Evolutionary conservation across 2,888 invertebrate species (phyloP).

Genomic region (Sabellastarte sp.): DNA sequence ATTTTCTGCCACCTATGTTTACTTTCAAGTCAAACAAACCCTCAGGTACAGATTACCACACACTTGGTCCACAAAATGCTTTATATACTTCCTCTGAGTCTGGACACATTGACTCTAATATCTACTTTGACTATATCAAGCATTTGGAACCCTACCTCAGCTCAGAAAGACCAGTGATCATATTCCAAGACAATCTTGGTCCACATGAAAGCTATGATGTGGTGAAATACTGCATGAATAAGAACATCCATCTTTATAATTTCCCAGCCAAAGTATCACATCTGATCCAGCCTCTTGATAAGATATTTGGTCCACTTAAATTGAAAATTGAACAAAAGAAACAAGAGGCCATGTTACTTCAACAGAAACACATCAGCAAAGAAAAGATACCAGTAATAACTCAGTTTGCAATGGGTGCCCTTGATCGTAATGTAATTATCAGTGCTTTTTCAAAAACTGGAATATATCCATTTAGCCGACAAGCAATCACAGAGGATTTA

Average conservation of each 20-base stretch:
- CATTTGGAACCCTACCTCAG: neutral
- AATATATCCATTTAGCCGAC: neutral
- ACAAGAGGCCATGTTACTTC: too few relatives aligned
- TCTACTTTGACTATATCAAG: neutral
- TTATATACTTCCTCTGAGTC: neutral
- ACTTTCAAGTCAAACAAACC: neutral
- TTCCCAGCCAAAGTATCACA: neutral
- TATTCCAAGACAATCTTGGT: neutral
- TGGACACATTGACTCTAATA: neutral
- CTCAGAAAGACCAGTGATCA: neutral
- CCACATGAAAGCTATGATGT: neutral
- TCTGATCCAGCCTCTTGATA: neutral
- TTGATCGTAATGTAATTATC: neutral
- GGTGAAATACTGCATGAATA: neutral
- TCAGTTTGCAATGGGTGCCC: neutral
- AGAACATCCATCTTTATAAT: neutral
- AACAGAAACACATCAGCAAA: neutral
- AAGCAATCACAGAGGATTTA: neutral
- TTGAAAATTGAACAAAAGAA: neutral
- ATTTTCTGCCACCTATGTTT: neutral
- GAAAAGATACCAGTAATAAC: neutral
- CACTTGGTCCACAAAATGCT: neutral
- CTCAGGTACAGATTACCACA: neutral
- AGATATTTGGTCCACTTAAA: neutral
- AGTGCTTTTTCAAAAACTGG: neutral